These are phyloP conservation scores for Chydorus sphaericus DNA, from an alignment of 2,888 invertebrate genomes.

Conservation along the genomic window DNA sequence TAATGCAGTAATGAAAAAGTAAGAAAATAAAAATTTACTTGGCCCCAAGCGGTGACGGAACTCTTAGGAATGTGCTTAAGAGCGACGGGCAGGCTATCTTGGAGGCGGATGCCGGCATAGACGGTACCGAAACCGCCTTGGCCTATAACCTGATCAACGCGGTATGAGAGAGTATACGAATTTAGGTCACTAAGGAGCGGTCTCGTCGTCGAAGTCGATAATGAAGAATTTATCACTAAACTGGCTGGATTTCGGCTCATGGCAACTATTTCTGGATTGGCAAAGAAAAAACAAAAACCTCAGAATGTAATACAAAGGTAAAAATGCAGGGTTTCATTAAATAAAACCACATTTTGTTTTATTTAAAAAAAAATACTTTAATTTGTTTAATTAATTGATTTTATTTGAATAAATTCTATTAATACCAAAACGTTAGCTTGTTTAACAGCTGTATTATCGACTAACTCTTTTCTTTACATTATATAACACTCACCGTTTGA, in stretches of 20 bases:
- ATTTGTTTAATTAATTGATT: background rate
- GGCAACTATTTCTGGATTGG: background rate
- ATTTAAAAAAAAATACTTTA: too few relatives aligned
- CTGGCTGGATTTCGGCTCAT: background rate
- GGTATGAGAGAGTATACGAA: constrained; percentile 20
- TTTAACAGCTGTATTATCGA: too few relatives aligned
- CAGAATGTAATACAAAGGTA: background rate
- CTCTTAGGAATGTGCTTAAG: background rate
- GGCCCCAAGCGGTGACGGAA: background rate
- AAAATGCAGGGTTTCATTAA: background rate
- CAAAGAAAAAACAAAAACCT: background rate
- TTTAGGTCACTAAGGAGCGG: too few relatives aligned
- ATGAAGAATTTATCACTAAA: too few relatives aligned
- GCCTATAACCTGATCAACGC: constrained; percentile 25
- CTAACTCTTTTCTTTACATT: background rate
- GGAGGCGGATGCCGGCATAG: constrained; percentile 29
- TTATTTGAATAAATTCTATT: background rate
- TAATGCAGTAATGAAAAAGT: background rate
- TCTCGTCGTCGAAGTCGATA: too few relatives aligned
- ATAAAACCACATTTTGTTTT: background rate
- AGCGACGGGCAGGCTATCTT: constrained; percentile 28
- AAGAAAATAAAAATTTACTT: constrained; percentile 1
- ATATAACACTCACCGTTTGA: too few relatives aligned
- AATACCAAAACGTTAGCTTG: too few relatives aligned
- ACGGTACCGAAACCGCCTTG: constrained; percentile 36